Evolutionary conservation across 2,797 vertebrate species (phyloP), one percentile per base, ranked within the genome.

Genomic region (Acanthurus leucopareius): DNA sequence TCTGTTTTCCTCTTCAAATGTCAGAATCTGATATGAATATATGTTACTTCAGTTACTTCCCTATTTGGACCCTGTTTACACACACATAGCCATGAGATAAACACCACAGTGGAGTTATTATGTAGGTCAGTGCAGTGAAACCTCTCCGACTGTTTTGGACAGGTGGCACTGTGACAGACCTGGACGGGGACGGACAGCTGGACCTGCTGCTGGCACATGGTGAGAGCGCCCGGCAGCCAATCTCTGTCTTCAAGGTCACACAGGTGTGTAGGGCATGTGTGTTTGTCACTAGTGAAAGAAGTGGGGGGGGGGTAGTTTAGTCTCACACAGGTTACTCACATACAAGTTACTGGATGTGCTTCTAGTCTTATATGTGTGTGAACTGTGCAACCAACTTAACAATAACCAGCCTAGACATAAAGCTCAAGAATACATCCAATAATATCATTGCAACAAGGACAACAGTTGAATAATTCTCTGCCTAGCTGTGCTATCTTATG

Each of bases 151-250:
- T 83, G 57, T 76, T 82, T 14, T 69, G 60, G 19, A 84, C 87
- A 99, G 97, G 97, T 63, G 97, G 96, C 4, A 96, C 95, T 11
- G 96, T 97, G 88, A 97, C 96, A 0, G 98, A 99, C 88, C 94
- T 99, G 7, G 96, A 99, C 48, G 96, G 97, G 0, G 97, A 99
- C 2, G 98, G 97, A 35, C 95, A 95, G 95, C 93, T 99, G 92
- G 97, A 99, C 69, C 94, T 99, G 80, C 94, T 99, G 85, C 89
- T 99, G 79, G 96, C 98, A 42, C 97, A 98, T 0, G 97, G 98
- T 0, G 97, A 98, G 82, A 97, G 97, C 20, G 94, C 96, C 87
- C 94, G 93, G 45, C 97, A 99, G 93, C 97, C 97, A 0, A 95
- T 99, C 72, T 98, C 97, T 0, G 92, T 98, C 90, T 98, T 97